Evolutionary conservation across 2,797 vertebrate genomes (phyloP).

Genomic region (Hippopotamyrus pictus): DNA sequence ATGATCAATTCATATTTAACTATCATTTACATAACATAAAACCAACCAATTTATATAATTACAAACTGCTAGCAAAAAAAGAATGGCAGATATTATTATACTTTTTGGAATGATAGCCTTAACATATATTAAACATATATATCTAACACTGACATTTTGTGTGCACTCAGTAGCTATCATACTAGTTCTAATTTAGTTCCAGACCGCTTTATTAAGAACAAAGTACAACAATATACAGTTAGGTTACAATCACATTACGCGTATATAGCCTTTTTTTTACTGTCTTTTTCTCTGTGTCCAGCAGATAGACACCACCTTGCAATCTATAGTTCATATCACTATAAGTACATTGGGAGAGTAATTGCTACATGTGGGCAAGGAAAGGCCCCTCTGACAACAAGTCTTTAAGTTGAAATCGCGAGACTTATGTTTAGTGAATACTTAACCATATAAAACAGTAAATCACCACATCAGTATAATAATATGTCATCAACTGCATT

Average conservation of each 20-base stretch:
- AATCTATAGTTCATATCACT: not conserved
- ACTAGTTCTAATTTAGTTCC: not conserved
- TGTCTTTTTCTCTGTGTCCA: not conserved
- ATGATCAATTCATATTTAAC: not conserved
- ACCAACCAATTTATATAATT: not conserved
- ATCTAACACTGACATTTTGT: not conserved
- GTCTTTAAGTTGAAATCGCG: not conserved
- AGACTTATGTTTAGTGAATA: not conserved
- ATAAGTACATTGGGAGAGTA: not conserved
- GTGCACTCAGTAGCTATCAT: not conserved
- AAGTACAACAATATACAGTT: not conserved
- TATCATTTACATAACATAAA: not conserved
- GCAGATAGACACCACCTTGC: not conserved
- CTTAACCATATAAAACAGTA: not conserved
- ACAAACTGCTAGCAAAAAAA: not conserved
- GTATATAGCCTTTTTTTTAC: not conserved
- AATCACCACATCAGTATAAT: not conserved
- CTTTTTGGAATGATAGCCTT: not conserved
- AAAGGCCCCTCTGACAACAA: not conserved
- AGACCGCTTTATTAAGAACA: not conserved
- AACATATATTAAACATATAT: not conserved
- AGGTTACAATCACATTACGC: not conserved
- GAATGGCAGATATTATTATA: not conserved
- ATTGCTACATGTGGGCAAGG: not conserved
- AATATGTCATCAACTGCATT: not conserved